A percentile compares a stretch with the other conserved stretches of the same genome.
Evolutionary conservation across 2,888 invertebrate species (phyloP).

Genomic region (Drosophila eohydei): DNA sequence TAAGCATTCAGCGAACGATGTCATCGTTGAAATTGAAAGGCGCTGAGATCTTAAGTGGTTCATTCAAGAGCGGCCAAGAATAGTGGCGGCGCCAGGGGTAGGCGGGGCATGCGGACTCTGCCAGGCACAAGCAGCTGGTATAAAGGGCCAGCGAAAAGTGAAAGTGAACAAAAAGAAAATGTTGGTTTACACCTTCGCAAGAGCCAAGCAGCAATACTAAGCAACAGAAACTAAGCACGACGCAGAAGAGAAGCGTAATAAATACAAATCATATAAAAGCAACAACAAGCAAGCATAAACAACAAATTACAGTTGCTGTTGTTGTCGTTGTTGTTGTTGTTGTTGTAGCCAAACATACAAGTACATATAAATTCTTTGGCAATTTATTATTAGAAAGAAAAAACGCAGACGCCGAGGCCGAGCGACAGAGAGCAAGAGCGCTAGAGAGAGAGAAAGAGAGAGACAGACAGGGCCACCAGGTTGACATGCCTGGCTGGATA

Average conservation of each 20-base stretch:
- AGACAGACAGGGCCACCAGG: neutral
- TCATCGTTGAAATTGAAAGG: constrained; percentile 44
- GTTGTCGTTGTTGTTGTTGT: constrained; percentile 27
- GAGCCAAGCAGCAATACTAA: constrained; percentile 11
- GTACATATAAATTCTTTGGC: constrained; percentile 72
- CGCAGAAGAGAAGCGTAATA: constrained; percentile 45
- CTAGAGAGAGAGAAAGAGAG: neutral
- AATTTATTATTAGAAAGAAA: constrained; percentile 74
- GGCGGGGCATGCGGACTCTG: neutral
- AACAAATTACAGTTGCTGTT: constrained; percentile 25
- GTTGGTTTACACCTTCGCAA: constrained; percentile 45
- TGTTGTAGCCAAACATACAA: constrained; percentile 51
- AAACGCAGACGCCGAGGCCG: constrained; percentile 66
- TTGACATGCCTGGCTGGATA: constrained; percentile 7
- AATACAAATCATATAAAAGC: constrained; percentile 46
- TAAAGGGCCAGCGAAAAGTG: constrained; percentile 41
- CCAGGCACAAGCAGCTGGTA: neutral
- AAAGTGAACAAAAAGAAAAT: constrained; percentile 56
- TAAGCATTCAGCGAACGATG: constrained; percentile 21
- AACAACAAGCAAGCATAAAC: constrained; percentile 22
- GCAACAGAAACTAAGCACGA: constrained; percentile 35
- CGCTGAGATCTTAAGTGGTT: constrained; percentile 33
- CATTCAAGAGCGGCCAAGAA: constrained; percentile 21
- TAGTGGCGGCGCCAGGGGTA: neutral
- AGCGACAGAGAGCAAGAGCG: neutral